phyloP scores from a whole-genome alignment of 2,797 vertebrate genomes.

The Enteromius mattozi region DNA sequence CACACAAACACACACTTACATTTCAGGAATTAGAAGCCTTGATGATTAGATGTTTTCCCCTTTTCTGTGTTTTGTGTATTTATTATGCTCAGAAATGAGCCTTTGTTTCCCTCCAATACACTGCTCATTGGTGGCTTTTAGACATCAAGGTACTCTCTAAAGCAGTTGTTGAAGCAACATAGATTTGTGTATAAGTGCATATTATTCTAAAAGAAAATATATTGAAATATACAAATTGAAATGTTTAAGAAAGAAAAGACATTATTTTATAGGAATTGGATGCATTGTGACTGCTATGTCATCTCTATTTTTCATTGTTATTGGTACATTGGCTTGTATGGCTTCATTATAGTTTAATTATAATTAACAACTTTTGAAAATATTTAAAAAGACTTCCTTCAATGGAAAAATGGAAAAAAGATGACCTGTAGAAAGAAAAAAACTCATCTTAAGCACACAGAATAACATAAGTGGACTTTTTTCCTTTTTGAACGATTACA shows the following conservation, averaged over 20 bases:
- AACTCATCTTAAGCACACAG: too few relatives aligned
- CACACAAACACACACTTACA: background rate
- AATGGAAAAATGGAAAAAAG: too few relatives aligned
- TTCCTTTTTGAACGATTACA: too few relatives aligned
- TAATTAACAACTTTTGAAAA: background rate
- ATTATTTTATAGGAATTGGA: background rate
- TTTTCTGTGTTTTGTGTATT: background rate
- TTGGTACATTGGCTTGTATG: background rate
- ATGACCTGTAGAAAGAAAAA: too few relatives aligned
- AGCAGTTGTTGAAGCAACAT: background rate
- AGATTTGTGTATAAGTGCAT: background rate
- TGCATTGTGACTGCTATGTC: background rate
- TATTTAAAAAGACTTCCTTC: too few relatives aligned
- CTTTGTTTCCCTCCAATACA: constrained; percentile 7
- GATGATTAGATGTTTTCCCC: constrained; percentile 8
- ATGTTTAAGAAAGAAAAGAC: background rate
- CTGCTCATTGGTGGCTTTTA: background rate
- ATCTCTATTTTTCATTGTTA: background rate
- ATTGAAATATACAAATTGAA: background rate
- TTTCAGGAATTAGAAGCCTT: constrained; percentile 1
- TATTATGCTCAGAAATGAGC: background rate
- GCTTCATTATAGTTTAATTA: background rate
- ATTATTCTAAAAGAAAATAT: background rate
- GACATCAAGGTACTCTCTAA: background rate
- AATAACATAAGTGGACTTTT: too few relatives aligned